phyloP scores from a whole-genome alignment of 1,140 invertebrate genomes.

The Dreissena polymorpha region DNA sequence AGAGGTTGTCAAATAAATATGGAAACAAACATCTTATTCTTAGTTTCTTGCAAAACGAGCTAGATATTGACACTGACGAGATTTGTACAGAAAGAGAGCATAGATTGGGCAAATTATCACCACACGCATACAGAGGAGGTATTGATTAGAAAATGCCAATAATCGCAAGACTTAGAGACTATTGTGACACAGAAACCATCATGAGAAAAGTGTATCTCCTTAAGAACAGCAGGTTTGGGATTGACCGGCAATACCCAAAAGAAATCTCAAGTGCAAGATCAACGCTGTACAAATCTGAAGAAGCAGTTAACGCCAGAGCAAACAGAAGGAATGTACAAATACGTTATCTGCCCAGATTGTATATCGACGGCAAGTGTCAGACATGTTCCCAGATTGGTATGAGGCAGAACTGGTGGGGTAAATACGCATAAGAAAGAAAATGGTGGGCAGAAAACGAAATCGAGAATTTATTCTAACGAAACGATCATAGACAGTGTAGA shows the following conservation, averaged over 20 bases:
- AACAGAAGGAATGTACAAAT: constrained; percentile 29
- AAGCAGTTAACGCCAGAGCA: neutral
- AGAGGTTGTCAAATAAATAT: neutral
- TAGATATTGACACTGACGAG: constrained; percentile 13
- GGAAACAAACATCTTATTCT: neutral
- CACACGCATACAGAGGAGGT: neutral
- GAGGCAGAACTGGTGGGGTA: neutral
- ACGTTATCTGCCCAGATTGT: constrained; percentile 17
- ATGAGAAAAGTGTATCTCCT: constrained; percentile 22
- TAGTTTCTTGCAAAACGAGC: constrained; percentile 20
- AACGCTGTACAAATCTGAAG: constrained; percentile 16
- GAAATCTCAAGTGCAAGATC: constrained; percentile 16
- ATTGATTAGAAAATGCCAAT: constrained; percentile 5
- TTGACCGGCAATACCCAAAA: constrained; percentile 33
- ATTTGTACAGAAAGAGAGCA: constrained; percentile 31
- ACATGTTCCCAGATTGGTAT: constrained; percentile 38
- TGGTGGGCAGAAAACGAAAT: neutral
- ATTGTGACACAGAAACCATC: constrained; percentile 25
- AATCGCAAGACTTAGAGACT: constrained; percentile 34
- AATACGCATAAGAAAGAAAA: neutral
- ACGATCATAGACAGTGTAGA: neutral
- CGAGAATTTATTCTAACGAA: neutral
- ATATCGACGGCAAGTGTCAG: constrained; percentile 25
- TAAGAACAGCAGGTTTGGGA: constrained; percentile 8
- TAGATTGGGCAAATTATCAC: neutral